Evolutionary conservation across 2,797 vertebrate species (phyloP).

Genomic region (Coregonus suidteri): DNA sequence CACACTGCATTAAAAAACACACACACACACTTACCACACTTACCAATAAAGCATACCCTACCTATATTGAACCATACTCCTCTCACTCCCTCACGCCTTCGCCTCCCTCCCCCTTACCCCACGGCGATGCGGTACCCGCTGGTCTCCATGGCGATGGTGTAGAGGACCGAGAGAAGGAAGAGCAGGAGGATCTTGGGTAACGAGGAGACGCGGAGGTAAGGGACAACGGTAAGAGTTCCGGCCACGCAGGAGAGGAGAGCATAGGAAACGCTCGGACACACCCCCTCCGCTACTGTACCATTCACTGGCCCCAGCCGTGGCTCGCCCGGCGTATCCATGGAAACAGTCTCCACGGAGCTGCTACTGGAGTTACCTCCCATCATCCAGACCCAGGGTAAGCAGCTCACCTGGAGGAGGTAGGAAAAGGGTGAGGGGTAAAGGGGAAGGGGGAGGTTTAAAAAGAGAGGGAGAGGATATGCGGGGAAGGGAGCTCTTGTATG

Average conservation of each 20-base stretch:
- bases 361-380: conserved; percentile 72
- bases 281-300: conserved; percentile 70
- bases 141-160: conserved; percentile 92
- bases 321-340: conserved; percentile 66
- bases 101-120: conserved; percentile 76
- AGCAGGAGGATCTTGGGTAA: conserved; percentile 93
- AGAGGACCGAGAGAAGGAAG: conserved; percentile 87
- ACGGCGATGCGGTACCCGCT: conserved; percentile 87
- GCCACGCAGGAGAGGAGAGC: conserved; percentile 91
- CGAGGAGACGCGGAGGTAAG: conserved; percentile 94
- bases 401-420: conserved; percentile 80
- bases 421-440: not conserved
- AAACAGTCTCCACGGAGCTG: conserved; percentile 75
- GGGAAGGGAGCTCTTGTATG: not conserved
- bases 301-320: conserved; percentile 54
- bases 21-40: not conserved
- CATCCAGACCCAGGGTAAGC: conserved; percentile 84
- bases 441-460: not conserved
- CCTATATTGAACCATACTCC: conserved; percentile 6
- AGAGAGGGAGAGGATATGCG: not conserved
- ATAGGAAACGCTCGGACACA: conserved; percentile 86
- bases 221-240: conserved; percentile 87
- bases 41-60: not conserved
- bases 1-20: conserved; percentile 77
- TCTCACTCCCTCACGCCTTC: not conserved